These are phyloP conservation scores for Auanema sp. DNA, from an alignment of 2,888 invertebrate species.

Conservation along the genomic window DNA sequence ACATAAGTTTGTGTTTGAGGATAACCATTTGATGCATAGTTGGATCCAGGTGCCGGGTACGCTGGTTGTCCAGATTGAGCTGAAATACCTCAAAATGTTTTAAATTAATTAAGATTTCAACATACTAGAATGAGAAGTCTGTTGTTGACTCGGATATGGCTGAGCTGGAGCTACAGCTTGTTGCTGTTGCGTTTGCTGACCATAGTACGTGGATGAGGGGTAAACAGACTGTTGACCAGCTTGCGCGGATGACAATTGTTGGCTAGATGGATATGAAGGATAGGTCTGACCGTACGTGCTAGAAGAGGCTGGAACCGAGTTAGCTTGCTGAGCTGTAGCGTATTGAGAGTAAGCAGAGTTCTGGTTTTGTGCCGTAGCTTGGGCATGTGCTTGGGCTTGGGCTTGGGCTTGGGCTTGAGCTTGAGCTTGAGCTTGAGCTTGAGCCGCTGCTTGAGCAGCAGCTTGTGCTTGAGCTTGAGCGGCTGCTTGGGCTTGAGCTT, in stretches of 20 bases:
- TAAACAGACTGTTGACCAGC: conserved; percentile 13
- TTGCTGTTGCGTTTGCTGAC: conserved; percentile 23
- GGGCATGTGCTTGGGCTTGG: not conserved
- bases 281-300: not conserved
- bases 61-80: conserved; percentile 9
- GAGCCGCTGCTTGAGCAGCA: not conserved
- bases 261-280: not conserved
- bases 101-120: not conserved
- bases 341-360: conserved; percentile 7
- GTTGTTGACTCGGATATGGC: conserved; percentile 17
- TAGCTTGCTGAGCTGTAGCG: conserved; percentile 18
- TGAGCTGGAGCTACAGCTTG: conserved; percentile 18
- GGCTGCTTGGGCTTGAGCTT: not conserved
- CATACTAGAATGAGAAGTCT: conserved; percentile 6
- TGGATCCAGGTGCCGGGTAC: conserved; percentile 4
- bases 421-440: conserved; percentile 6
- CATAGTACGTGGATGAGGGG: conserved; percentile 15
- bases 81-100: not conserved
- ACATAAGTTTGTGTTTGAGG: conserved; percentile 6
- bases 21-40: conserved; percentile 3
- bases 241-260: conserved; percentile 12
- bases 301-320: conserved; percentile 4
- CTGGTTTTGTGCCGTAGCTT: not conserved
- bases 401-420: conserved; percentile 3
- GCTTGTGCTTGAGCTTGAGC: conserved; percentile 8